A percentile compares a stretch with the other conserved stretches of the same genome.
phyloP scores from a whole-genome alignment of 2,888 invertebrate genomes.

The Conchocele bisecta region DNA sequence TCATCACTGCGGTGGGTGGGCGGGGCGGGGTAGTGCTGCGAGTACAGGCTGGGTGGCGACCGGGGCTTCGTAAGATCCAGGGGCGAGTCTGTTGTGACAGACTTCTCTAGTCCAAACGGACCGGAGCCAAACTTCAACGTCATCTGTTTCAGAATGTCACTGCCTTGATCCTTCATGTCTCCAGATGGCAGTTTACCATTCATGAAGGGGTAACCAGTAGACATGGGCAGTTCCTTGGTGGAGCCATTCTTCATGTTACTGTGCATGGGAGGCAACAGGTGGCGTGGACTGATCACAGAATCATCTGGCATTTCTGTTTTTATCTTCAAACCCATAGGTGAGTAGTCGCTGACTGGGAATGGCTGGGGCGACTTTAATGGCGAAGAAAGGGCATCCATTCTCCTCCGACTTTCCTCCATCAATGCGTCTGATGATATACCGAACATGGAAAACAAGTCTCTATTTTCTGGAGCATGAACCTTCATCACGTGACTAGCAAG shows the following conservation, averaged over 20 bases:
- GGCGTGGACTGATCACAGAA: slow-evolving; percentile 42
- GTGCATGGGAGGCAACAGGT: slow-evolving; percentile 48
- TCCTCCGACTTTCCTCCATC: slow-evolving; percentile 63
- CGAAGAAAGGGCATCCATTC: slow-evolving; percentile 35
- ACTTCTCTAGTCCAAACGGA: slow-evolving; percentile 30
- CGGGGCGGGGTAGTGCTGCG: slow-evolving; percentile 4
- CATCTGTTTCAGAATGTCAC: slow-evolving; percentile 77
- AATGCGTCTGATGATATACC: slow-evolving; percentile 77
- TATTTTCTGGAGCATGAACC: slow-evolving; percentile 81
- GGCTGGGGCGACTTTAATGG: slow-evolving; percentile 34
- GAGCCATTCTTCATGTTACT: slow-evolving; percentile 1
- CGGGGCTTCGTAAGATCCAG: slow-evolving; percentile 78
- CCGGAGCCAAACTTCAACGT: slow-evolving; percentile 75
- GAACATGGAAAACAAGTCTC: slow-evolving; percentile 79
- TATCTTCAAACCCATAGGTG: slow-evolving; percentile 19
- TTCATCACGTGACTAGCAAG: slow-evolving; percentile 82
- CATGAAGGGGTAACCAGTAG: slow-evolving; percentile 48
- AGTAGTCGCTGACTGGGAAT: slow-evolving; percentile 2
- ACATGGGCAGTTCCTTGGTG: slow-evolving; percentile 35
- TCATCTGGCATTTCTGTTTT: slow-evolving; percentile 54
- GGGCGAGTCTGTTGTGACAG: slow-evolving; percentile 61
- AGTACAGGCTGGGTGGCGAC: slow-evolving; percentile 51
- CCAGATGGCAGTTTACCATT: slow-evolving; percentile 50
- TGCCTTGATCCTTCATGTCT: slow-evolving; percentile 56
- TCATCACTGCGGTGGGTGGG: slow-evolving; percentile 25